A percentile compares a stretch with the other conserved stretches of the same genome.
Evolutionary conservation across 2,888 invertebrate species (phyloP).

Genomic region (Ischnura elegans): DNA sequence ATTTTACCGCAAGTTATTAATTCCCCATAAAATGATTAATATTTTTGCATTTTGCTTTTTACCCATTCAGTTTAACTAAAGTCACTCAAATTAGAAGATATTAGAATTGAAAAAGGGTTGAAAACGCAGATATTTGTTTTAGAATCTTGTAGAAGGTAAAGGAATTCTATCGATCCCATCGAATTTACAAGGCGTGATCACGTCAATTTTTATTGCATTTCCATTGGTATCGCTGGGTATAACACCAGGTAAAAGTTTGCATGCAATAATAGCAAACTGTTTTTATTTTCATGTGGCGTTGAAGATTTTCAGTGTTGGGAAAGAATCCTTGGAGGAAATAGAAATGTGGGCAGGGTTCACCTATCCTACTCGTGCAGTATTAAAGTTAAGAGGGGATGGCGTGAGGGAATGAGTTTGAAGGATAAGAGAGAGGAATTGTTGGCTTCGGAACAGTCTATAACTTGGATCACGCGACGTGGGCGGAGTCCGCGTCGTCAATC

Average conservation of each 20-base stretch:
- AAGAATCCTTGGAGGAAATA: background rate
- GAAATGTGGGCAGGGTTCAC: background rate
- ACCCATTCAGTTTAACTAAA: too few relatives aligned
- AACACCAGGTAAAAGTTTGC: too few relatives aligned
- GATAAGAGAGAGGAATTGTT: background rate
- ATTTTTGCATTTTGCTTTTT: too few relatives aligned
- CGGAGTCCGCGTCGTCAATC: background rate
- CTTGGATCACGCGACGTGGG: background rate
- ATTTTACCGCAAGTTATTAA: too few relatives aligned
- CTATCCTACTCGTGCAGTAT: background rate
- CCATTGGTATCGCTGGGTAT: background rate
- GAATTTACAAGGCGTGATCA: background rate
- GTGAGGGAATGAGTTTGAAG: background rate
- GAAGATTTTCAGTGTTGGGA: background rate
- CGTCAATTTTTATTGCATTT: background rate
- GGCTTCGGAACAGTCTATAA: background rate
- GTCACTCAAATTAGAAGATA: too few relatives aligned
- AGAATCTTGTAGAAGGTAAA: too few relatives aligned
- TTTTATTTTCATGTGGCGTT: background rate
- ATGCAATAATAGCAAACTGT: too few relatives aligned
- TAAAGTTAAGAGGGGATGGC: too few relatives aligned
- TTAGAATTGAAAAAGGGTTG: too few relatives aligned
- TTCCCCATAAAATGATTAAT: too few relatives aligned
- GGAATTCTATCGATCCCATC: too few relatives aligned
- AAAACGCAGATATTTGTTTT: too few relatives aligned